Evolutionary conservation across 2,888 invertebrate species (phyloP), one percentile per base, ranked within the genome.

Genomic region (Corbicula japonica): DNA sequence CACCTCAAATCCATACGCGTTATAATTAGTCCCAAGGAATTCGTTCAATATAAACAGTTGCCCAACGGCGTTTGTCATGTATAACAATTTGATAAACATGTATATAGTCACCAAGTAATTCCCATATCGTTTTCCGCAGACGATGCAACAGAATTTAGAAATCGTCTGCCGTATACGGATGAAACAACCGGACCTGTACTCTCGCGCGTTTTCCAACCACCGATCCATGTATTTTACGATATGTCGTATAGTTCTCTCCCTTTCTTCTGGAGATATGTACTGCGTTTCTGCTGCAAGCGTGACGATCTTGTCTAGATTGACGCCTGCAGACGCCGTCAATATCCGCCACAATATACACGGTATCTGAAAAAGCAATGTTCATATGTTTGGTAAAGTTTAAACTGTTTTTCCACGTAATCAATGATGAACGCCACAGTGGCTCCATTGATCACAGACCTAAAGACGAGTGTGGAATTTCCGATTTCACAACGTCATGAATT

Each of bases 41-140:
- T 92, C 92, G 87, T 94, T 94, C 54, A 94, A 91, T 71, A 94
- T 90, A 85, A 94, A 93, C 66, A 94, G 91, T 86, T 94, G 94
- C 21, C 94, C 93, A 21, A 94, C 89, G 38, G 94, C 93, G 86
- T 94, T 94, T 68, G 91, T 88, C 78, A 94, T 90, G 80, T 94
- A 94, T 35, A 94, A 86, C 23, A 93, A 80, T 84, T 94, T 94
- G 80, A 93, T 91, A 85, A 94, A 91, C 86, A 94, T 90, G 86
- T 94, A 94, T 60, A 94, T 91, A 23, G 93, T 90, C 18, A 94
- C 93, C 38, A 94, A 92, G 84, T 94, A 94, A 83, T 94, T 94
- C 46, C 94, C 94, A 76, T 93, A 93, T 15, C 92, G 87, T 80
- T 92, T 91, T 10, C 93, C 93, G 81, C 93, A 92, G 8, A 93